Conservation (phyloP, 2,113 vertebrate species). For the Sakesphorus luctuosus region DNA sequence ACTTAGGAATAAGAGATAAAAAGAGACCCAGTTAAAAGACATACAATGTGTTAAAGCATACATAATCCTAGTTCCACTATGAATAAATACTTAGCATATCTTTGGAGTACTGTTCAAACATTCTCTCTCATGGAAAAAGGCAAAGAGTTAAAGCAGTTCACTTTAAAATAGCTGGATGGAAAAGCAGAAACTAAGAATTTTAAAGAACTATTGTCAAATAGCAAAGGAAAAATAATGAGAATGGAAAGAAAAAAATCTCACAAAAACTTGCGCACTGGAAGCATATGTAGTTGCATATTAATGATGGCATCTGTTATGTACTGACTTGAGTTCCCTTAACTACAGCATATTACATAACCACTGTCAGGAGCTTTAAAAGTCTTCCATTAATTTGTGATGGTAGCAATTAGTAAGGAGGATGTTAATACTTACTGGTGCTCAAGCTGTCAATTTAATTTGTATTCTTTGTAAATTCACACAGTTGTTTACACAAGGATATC, state of each 20-base stretch:
- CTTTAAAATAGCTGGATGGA: not conserved
- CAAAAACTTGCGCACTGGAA: conserved; percentile 56
- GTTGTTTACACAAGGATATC: conserved; percentile 18
- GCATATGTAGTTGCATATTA: conserved; percentile 77
- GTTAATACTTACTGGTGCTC: conserved; percentile 60
- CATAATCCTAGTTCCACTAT: not conserved
- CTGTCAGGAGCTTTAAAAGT: conserved; percentile 75
- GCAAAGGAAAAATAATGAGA: not conserved
- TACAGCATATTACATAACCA: conserved; percentile 69
- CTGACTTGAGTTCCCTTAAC: conserved; percentile 65
- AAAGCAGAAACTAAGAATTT: not conserved
- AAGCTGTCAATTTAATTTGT: conserved; percentile 68
- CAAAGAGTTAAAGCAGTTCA: not conserved
- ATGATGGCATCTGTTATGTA: conserved; percentile 77
- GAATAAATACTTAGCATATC: not conserved
- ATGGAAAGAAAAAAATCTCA: not conserved
- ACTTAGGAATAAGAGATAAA: not conserved
- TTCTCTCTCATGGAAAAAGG: not conserved
- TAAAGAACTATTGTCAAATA: not conserved
- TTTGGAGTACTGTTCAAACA: not conserved
- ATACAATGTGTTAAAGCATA: not conserved
- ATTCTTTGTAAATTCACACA: conserved; percentile 34
- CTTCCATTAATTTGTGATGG: conserved; percentile 74
- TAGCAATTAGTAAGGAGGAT: conserved; percentile 77
- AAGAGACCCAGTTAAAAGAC: not conserved